phyloP scores from a whole-genome alignment of 2,797 vertebrate species.

The Lacerta bilineata region DNA sequence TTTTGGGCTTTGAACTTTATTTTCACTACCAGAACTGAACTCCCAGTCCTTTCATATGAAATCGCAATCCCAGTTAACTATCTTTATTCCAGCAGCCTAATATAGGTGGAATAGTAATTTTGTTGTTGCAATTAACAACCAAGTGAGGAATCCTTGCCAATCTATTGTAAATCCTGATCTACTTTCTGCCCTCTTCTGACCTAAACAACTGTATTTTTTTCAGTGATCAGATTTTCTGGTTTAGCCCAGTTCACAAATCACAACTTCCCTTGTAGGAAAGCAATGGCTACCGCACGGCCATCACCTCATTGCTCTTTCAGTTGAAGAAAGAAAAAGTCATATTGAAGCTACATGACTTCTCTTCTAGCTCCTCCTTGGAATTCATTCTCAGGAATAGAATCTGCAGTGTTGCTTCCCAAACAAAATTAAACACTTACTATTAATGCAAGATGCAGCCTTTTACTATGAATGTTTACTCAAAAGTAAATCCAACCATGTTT shows the following conservation, averaged over 20 bases:
- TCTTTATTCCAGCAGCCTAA: too few relatives aligned
- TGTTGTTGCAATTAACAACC: too few relatives aligned
- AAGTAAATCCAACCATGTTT: not conserved
- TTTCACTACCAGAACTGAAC: too few relatives aligned
- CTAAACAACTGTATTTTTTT: not conserved
- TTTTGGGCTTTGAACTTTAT: too few relatives aligned
- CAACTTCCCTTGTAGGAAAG: not conserved
- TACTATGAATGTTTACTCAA: not conserved
- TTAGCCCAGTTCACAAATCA: too few relatives aligned
- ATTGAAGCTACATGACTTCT: not conserved
- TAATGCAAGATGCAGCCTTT: not conserved
- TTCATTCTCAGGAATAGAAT: not conserved
- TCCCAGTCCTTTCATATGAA: too few relatives aligned
- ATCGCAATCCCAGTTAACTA: too few relatives aligned
- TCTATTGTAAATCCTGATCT: too few relatives aligned
- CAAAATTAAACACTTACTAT: not conserved
- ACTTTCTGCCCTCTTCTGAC: too few relatives aligned
- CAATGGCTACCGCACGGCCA: not conserved
- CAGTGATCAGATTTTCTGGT: not conserved
- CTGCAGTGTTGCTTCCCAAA: not conserved
- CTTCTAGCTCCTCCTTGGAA: not conserved
- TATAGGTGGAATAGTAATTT: too few relatives aligned
- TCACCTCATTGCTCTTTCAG: not conserved
- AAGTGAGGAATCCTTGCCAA: too few relatives aligned
- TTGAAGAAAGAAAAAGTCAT: not conserved